Conservation (phyloP, 2,113 vertebrate species). For the Benitochromis conjunctus region DNA sequence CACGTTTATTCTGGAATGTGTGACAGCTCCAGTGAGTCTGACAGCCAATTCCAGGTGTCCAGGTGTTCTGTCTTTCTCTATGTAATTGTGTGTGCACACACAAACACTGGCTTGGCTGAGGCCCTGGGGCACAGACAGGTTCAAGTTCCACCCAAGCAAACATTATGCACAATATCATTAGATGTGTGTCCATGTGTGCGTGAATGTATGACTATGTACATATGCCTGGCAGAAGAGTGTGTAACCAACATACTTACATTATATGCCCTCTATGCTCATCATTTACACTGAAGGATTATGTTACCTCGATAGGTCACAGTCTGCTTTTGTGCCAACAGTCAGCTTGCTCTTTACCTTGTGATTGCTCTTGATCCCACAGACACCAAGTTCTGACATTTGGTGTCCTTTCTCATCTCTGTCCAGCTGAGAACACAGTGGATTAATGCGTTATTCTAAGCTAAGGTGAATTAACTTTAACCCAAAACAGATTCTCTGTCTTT, state of each 20-base stretch:
- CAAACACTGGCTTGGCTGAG: constrained; percentile 47
- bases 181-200: neutral
- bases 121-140: constrained; percentile 56
- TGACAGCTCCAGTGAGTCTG: constrained; percentile 56
- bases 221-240: constrained; percentile 10
- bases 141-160: constrained; percentile 68
- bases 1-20: constrained; percentile 49
- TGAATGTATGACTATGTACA: constrained; percentile 7
- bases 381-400: constrained; percentile 44
- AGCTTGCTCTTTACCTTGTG: constrained; percentile 41
- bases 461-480: constrained; percentile 41
- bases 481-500: constrained; percentile 2
- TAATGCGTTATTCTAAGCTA: constrained; percentile 36
- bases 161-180: constrained; percentile 41
- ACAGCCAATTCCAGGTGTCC: constrained; percentile 48
- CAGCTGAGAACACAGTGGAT: constrained; percentile 28
- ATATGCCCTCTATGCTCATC: constrained; percentile 35
- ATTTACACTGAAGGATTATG: constrained; percentile 51
- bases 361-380: constrained; percentile 49
- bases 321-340: constrained; percentile 43
- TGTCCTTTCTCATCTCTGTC: constrained; percentile 30
- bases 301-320: constrained; percentile 48
- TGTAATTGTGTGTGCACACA: neutral
- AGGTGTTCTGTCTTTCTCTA: constrained; percentile 52
- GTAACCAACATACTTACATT: constrained; percentile 35